Percentiles rank a stretch among this genome's conserved stretches.
Conservation (phyloP, 2,888 invertebrate species). For the Nomada ruficornis region DNA sequence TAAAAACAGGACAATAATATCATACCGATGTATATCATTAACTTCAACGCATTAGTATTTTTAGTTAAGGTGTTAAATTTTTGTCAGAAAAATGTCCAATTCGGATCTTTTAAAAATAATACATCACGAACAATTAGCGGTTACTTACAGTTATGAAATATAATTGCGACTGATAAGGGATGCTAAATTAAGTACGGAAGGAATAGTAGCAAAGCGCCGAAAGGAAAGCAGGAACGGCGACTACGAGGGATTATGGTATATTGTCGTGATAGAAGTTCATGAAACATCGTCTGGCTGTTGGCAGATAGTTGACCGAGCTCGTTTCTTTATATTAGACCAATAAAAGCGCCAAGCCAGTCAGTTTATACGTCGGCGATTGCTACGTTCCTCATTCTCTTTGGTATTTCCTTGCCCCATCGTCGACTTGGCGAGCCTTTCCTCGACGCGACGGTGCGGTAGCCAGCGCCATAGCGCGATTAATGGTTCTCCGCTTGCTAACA, state of each 20-base stretch:
- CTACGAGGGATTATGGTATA: slow-evolving; percentile 71
- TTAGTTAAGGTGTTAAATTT: too few species aligned
- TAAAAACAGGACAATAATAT: too few species aligned
- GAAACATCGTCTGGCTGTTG: slow-evolving; percentile 78
- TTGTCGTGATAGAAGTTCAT: slow-evolving; percentile 75
- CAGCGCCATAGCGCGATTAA: slow-evolving; percentile 65
- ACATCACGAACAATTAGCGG: too few species aligned
- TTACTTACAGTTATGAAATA: not conserved
- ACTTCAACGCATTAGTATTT: too few species aligned
- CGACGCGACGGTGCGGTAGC: slow-evolving; percentile 25
- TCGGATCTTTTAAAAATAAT: too few species aligned
- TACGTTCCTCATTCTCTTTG: slow-evolving; percentile 59
- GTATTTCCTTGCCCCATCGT: slow-evolving; percentile 26
- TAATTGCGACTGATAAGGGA: not conserved
- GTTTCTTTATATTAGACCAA: slow-evolving; percentile 80
- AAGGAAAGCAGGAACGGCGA: slow-evolving; percentile 15
- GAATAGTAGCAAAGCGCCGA: slow-evolving; percentile 3
- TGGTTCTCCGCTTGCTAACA: slow-evolving; percentile 55
- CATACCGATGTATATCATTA: too few species aligned
- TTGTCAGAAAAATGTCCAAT: too few species aligned
- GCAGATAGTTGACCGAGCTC: slow-evolving; percentile 75
- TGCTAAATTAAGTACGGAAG: not conserved
- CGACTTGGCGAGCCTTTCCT: slow-evolving; percentile 54
- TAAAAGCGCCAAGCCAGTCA: slow-evolving; percentile 73
- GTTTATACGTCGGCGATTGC: slow-evolving; percentile 76